phyloP scores from a whole-genome alignment of 2,888 invertebrate genomes.

The Syrista parreyssii region DNA sequence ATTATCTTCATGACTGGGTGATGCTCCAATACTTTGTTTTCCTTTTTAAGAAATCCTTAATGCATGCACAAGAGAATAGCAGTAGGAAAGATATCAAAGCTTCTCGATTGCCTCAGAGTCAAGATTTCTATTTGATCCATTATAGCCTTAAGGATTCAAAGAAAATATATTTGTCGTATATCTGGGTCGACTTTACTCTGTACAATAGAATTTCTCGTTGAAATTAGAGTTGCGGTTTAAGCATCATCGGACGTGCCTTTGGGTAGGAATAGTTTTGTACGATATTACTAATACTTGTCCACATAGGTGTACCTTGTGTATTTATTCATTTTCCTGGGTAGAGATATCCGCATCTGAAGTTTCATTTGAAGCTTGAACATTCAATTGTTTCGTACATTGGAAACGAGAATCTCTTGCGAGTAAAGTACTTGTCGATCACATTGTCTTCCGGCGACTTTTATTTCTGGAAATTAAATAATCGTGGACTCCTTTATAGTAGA shows the following conservation, averaged over 20 bases:
- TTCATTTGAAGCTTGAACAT: slow-evolving; percentile 33
- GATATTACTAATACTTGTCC: not conserved
- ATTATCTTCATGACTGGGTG: not conserved
- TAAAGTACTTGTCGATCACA: slow-evolving; percentile 9
- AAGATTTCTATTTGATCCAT: not conserved
- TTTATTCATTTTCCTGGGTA: not conserved
- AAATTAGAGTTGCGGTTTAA: not conserved
- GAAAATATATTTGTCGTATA: not conserved
- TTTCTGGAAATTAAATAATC: slow-evolving; percentile 22
- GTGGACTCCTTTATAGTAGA: not conserved
- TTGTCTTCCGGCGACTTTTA: slow-evolving; percentile 20
- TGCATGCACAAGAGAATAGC: not conserved
- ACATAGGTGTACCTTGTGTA: not conserved
- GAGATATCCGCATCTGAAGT: slow-evolving; percentile 28
- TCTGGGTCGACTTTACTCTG: not conserved
- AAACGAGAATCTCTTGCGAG: not conserved
- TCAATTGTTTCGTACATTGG: slow-evolving; percentile 20
- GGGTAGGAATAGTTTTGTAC: not conserved
- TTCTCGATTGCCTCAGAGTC: not conserved
- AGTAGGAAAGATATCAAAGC: not conserved
- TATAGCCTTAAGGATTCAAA: not conserved
- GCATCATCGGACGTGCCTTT: not conserved
- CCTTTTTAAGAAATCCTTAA: too few species aligned
- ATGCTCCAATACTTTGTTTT: too few species aligned
- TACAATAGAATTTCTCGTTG: not conserved